Evolutionary conservation across 2,888 invertebrate species (phyloP).

Genomic region (Brenthis hecate): DNA sequence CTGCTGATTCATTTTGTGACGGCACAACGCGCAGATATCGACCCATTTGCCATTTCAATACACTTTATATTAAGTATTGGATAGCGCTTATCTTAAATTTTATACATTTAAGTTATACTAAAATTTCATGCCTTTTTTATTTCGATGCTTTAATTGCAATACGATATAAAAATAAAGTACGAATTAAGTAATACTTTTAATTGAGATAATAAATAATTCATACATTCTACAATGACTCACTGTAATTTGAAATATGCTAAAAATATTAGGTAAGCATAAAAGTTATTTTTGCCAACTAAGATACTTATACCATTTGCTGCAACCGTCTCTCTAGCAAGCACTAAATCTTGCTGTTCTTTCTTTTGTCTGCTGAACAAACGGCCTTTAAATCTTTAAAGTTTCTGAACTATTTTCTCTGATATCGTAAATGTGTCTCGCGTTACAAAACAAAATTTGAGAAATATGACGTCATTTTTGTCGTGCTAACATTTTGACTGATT

Average conservation of each 20-base stretch:
- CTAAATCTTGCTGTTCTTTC: constrained; percentile 53
- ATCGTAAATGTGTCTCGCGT: constrained; percentile 35
- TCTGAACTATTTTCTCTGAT: constrained; percentile 48
- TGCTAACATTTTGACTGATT: background rate
- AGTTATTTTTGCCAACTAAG: constrained; percentile 25
- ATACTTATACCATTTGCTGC: constrained; percentile 39
- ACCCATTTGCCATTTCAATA: constrained; percentile 26
- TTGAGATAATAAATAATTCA: background rate
- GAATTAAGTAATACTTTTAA: background rate
- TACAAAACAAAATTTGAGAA: constrained; percentile 18
- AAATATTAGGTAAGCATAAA: constrained; percentile 25
- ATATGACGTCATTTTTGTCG: constrained; percentile 4
- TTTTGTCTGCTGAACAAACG: constrained; percentile 51
- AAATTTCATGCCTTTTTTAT: no score
- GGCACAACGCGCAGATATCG: constrained; percentile 41
- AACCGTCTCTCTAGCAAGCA: constrained; percentile 45
- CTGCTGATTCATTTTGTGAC: constrained; percentile 46
- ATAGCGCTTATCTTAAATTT: background rate
- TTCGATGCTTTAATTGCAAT: no score
- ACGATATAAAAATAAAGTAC: no score
- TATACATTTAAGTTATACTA: background rate
- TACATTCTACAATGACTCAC: constrained; percentile 1
- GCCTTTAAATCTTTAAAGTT: constrained; percentile 53
- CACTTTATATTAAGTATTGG: constrained; percentile 5
- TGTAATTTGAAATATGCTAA: constrained; percentile 6